These are phyloP conservation scores for Tor tambroides DNA, from an alignment of 2,113 vertebrate species.

Conservation along the genomic window DNA sequence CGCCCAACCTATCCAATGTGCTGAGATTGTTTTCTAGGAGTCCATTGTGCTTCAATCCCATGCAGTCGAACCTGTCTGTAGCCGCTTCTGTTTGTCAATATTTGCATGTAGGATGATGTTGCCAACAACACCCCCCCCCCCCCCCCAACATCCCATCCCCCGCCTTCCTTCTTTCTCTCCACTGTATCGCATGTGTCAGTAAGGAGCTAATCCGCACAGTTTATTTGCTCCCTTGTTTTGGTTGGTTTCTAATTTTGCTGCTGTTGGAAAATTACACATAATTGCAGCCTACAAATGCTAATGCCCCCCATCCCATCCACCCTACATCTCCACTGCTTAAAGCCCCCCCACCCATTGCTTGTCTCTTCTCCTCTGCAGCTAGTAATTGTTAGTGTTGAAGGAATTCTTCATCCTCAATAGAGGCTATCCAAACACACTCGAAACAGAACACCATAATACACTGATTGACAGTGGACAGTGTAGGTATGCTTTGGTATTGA, in stretches of 20 bases:
- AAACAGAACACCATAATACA: conserved; percentile 22
- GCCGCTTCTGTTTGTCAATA: conserved; percentile 64
- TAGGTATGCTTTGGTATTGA: background rate
- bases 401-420: conserved; percentile 44
- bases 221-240: conserved; percentile 76
- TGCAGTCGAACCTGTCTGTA: conserved; percentile 22
- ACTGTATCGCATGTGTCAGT: conserved; percentile 61
- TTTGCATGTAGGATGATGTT: conserved; percentile 62
- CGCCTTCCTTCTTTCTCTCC: conserved; percentile 32
- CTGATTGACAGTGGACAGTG: conserved; percentile 13
- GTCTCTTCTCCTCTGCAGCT: conserved; percentile 37
- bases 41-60: conserved; percentile 49
- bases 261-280: conserved; percentile 78
- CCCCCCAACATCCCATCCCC: conserved; percentile 34
- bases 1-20: background rate
- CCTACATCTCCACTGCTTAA: conserved; percentile 4
- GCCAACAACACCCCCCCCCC: background rate
- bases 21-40: background rate
- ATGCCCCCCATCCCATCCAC: conserved; percentile 48
- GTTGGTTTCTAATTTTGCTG: conserved; percentile 77
- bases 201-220: conserved; percentile 69
- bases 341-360: conserved; percentile 15
- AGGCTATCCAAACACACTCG: conserved; percentile 39
- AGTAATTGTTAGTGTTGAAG: conserved; percentile 46
- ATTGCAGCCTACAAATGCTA: conserved; percentile 78